Conservation (phyloP, 2,113 vertebrate genomes). For the Spea multiplicata region DNA sequence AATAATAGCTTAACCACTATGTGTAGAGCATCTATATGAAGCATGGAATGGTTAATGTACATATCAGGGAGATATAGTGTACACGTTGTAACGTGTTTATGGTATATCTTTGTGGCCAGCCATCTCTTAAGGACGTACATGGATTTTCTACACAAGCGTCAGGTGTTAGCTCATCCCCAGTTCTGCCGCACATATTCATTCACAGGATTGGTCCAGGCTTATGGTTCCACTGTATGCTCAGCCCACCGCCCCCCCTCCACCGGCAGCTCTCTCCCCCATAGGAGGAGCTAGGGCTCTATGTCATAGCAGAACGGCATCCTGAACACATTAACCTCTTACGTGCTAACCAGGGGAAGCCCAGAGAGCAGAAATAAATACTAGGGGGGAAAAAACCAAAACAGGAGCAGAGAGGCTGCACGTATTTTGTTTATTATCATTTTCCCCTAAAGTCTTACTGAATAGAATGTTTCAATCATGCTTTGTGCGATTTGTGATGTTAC, state of each 20-base stretch:
- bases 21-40: no score
- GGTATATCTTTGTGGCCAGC: no score
- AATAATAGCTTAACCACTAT: no score
- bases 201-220: slow-evolving; percentile 54
- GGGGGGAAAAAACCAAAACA: neutral
- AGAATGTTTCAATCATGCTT: neutral
- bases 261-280: slow-evolving; percentile 12
- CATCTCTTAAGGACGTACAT: no score
- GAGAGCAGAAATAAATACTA: neutral
- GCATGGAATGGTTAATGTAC: no score
- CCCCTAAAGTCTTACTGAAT: neutral
- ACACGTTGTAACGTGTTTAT: no score
- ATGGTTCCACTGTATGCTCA: slow-evolving; percentile 56
- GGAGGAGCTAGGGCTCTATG: neutral
- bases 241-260: slow-evolving; percentile 31
- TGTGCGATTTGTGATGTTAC: no score
- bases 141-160: neutral
- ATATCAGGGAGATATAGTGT: no score
- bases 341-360: neutral
- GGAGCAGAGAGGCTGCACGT: neutral
- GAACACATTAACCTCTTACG: slow-evolving; percentile 17
- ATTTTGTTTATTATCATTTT: no score
- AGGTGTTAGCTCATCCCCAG: slow-evolving; percentile 5
- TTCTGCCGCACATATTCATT: neutral
- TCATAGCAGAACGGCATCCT: neutral